Evolutionary conservation across 2,113 vertebrate genomes (phyloP), one percentile per base, ranked within the genome.

Genomic region (Ictidomys tridecemlineatus): DNA sequence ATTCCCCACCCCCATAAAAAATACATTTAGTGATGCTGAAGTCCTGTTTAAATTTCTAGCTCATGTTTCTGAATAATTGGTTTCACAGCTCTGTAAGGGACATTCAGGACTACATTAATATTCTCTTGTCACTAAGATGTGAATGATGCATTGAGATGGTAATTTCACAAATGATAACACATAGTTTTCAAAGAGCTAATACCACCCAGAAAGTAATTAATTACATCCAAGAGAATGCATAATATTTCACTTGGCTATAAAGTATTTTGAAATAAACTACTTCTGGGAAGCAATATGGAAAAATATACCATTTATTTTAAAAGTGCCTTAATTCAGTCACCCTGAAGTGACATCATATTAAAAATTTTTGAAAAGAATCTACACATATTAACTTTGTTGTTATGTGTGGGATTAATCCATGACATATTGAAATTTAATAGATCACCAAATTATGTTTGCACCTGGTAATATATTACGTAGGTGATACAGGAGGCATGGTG

Each of bases 1-100:
- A 0, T 56, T 37, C 8, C 26, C 16, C 32, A 22, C 17, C 12
- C 65, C 26, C 32, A 45, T 42, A 77, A 65, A 83, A 42, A 77
- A 26, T 61, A 56, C 22, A 95, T 80, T 89, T 89, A 7, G 37
- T 94, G 37, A 13, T 92, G 76, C 51, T 8, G 61, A 78, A 95
- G 58, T n/a, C 28, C 0, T 51, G 48, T 13, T 51, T 65, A 16
- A 26, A 53, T 42, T 92, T 86, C 20, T 78, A 65, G 48, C 65
- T 89, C 18, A 26, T 32, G 12, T 4, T 82, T 94, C 48, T 73
- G 42, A 45, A 56, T 65, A 89, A 45, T 1, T 79, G 56, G 20
- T 65, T 74, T 45, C 16, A 69, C 28, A 24, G 5, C 10, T 92
- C 34, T 34, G 28, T 53, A 45, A 92, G 72, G 8, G 17, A 6